Base-by-base conservation (phyloP, 1,140 invertebrate species). In the Drosophila chauvacae region DNA sequence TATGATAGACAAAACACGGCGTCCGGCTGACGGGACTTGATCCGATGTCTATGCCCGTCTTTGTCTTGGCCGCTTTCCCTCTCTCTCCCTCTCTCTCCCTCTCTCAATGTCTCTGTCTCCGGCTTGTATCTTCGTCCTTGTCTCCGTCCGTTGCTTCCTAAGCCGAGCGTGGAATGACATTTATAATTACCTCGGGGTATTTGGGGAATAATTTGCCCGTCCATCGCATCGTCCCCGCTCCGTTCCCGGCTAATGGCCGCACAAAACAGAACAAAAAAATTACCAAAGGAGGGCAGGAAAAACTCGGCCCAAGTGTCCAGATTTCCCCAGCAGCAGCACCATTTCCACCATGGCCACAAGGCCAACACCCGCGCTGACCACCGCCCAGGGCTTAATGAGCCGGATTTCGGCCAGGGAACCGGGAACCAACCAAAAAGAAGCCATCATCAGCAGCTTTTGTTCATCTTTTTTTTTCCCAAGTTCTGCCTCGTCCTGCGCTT, bases 181-280 rank as follows among this genome's bases (percentile, higher is more conserved):
- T 91, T 91, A 91, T 91, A 91, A 91, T 91, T 91, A 91, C 90
- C 90, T 85, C 71, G 60, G 90, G 90, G 90, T 86, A 82, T 82
- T 90, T 91, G 80, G 86, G 78, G 82, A 91, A 87, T 91, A 85
- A 90, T 88, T 88, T 90, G 72, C 69, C 68, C 84, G 81, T 88
- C 77, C 61, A 80, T 87, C 85, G 73, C 55, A 39, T 35, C 28
- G 42, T 37, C 53, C 45, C 26, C 30, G 28, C 20, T 57, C 39
- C 16, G n/a, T n/a, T n/a, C 6, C 23, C 10, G 70, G 65, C 81
- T 90, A 88, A 88, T 88, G 73, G 77, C 77, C 51, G 45, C 71
- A 60, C 42, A 81, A 50, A 28, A 30, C 14, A 48, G 16, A 65
- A 57, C 41, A 39, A 48, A 57, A 28, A 37, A 16, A 55, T 9